Evolutionary conservation across 2,888 invertebrate genomes (phyloP).

Genomic region (Eutolmus rufibarbis): DNA sequence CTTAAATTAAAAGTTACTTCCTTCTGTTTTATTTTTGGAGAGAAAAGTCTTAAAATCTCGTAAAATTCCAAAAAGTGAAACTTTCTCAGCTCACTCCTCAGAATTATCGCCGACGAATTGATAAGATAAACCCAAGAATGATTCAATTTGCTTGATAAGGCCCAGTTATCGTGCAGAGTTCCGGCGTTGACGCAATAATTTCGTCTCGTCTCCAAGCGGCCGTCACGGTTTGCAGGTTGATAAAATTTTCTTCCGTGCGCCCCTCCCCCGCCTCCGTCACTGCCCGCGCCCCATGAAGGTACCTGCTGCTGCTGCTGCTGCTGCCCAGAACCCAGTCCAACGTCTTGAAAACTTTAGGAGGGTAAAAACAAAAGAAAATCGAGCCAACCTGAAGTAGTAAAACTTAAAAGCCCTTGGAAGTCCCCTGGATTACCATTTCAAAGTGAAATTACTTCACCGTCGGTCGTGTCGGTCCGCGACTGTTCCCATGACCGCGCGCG

Average conservation of each 20-base stretch:
- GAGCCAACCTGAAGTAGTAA: background rate
- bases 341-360: background rate
- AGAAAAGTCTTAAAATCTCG: background rate
- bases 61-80: background rate
- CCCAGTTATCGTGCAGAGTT: background rate
- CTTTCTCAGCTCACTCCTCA: background rate
- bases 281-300: no score
- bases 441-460: constrained; percentile 8
- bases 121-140: background rate
- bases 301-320: no score
- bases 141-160: background rate
- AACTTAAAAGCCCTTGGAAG: constrained; percentile 2
- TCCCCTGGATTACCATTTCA: constrained; percentile 27
- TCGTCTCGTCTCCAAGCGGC: background rate
- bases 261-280: background rate
- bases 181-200: background rate
- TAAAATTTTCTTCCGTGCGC: background rate
- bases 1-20: background rate
- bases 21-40: background rate
- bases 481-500: background rate
- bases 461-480: background rate
- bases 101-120: background rate
- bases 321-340: background rate
- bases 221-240: background rate
- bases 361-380: background rate